phyloP scores from a whole-genome alignment of 2,113 vertebrate genomes.

The Chroicocephalus ridibundus region DNA sequence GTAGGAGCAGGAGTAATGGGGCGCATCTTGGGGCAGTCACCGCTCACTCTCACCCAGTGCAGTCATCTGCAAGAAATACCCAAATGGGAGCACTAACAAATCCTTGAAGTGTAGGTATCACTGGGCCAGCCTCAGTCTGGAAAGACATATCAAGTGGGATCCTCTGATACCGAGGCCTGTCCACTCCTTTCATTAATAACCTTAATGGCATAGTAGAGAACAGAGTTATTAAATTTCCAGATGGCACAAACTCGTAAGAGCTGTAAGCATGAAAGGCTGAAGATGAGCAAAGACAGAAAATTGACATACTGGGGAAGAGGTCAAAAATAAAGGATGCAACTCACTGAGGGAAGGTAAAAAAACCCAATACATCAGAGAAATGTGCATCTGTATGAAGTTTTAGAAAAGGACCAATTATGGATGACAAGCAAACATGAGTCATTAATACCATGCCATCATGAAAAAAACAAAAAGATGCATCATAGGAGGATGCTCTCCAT shows the following conservation, averaged over 20 bases:
- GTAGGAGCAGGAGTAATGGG: neutral
- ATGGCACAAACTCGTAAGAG: neutral
- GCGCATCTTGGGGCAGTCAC: no score
- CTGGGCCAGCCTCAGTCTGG: neutral
- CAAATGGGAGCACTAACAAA: neutral
- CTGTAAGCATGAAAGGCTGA: neutral
- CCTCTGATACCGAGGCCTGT: neutral
- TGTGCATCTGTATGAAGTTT: neutral
- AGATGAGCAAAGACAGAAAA: neutral
- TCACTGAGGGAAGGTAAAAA: neutral
- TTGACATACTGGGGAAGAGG: rapidly evolving
- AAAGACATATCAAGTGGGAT: neutral
- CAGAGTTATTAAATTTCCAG: neutral
- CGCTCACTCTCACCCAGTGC: neutral
- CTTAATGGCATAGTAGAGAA: neutral
- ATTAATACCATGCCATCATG: neutral
- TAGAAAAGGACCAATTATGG: neutral
- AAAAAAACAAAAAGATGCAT: no score
- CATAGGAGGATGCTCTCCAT: neutral
- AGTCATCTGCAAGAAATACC: neutral
- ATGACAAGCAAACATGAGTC: neutral
- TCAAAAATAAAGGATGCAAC: neutral
- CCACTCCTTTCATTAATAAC: neutral
- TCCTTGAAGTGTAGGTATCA: neutral
- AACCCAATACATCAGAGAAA: neutral